Evolutionary conservation across 2,113 vertebrate species (phyloP), one percentile per base, ranked within the genome.

Genomic region (Xenopus tropicalis): DNA sequence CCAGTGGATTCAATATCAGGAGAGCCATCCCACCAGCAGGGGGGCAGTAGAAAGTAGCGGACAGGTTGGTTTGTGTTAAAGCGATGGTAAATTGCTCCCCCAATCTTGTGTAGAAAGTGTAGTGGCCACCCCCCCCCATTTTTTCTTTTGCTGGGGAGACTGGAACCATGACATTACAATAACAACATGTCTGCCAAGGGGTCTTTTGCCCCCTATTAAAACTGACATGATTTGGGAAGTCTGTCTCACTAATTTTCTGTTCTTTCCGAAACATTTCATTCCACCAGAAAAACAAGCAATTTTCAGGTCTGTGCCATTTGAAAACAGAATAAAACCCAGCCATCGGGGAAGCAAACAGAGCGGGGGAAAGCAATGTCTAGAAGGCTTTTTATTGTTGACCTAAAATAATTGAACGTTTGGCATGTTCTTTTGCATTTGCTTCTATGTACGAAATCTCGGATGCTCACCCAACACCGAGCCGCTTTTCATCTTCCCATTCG

Each of bases 321-420:
- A 54, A 37, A 70, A 63, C 48, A 64, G 52, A 51, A 72, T 64
- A 64, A 42, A 72, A 13, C 25, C 48, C 16, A 54, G 59, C 25
- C 58, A 72, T 37, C 24, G 24, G 64, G n/a, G 43, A 72, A 37
- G 59, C 46, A 43, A 65, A 29, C 61, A 23, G 44, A 71, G 19
- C 20, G 61, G 42, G 22, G 48, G 61, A 72, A 23, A 48, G 46
- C 48, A 72, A 65, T 56, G 61, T 72, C 43, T 65, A 46, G 43
- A 23, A 44, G 20, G 29, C 13, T 52, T 56, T 64, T 63, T 63
- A 61, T 62, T 72, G 70, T 57, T 29, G 46, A 42, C 61, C n/a
- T 29, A 54, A 65, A 65, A 29, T 72, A 72, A 72, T 65, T 72
- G 46, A 72, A 65, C 29, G 52, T 51, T 71, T 52, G 42, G 70